Evolutionary conservation across 1,140 invertebrate species (phyloP), one percentile per base, ranked within the genome.

Genomic region (Rhyacophila brunnea): DNA sequence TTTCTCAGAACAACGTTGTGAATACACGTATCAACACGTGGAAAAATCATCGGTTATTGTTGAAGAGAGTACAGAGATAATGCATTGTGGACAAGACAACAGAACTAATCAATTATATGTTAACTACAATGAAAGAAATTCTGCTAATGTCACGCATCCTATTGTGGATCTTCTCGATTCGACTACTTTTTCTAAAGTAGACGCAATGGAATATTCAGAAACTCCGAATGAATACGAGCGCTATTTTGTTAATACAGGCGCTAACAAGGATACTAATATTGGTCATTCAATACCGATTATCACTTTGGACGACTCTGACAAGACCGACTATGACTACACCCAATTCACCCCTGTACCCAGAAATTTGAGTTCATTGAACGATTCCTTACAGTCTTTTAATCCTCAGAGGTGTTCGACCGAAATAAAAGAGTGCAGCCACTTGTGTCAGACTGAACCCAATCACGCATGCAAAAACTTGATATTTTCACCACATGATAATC

Each of bases 381-480:
- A 79, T 35, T 67, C 73, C 11, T 72, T 74, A 1, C 19, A 43
- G n/a, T 15, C 38, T 6, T 80, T 80, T 57, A 71, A 73, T 45
- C 76, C 77, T 2, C 73, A 72, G 68, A 68, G 74, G 65, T 77
- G 71, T 65, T 80, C 77, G 4, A 80, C 76, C 5, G 77, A 80
- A 66, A 69, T 66, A 48, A 80, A 80, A 66, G 47, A 68, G 11
- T 48, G 70, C 9, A 68, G 70, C 3, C 69, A 73, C 53, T 72
- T 35, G 6, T 42, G 44, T 40, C 19, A 19, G 6, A 14, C 7
- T 10, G 15, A 19, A 32, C 36, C 6, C 17, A 43, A 58, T n/a
- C 38, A 20, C 1, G 36, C 48, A n/a, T 50, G 57, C 20, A 42
- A 71, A 61, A 74, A 77, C 34, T 71, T 70, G 13, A 18, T 46